These are phyloP conservation scores for Drosophila sp. DNA, from an alignment of 1,140 invertebrate genomes.

Conservation along the genomic window DNA sequence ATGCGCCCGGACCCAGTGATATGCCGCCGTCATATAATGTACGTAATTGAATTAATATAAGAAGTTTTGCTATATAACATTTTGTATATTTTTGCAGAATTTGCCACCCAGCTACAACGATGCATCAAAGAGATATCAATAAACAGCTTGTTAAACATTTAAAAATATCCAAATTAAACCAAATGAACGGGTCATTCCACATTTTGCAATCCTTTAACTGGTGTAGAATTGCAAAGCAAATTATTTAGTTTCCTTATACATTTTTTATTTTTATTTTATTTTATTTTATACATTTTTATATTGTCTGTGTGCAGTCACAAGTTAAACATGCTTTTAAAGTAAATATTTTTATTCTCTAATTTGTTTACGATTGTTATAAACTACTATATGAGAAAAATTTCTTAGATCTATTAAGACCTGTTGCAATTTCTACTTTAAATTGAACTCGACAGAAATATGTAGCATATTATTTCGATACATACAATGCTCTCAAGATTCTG, in stretches of 20 bases:
- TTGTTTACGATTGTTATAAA: conserved; percentile 29
- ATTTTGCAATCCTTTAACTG: conserved; percentile 5
- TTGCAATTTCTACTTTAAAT: background rate
- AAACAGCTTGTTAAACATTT: conserved; percentile 52
- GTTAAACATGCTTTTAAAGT: conserved; percentile 4
- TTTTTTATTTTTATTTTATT: no score
- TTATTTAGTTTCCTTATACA: no score
- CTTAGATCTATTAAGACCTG: background rate
- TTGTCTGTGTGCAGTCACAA: conserved; percentile 23
- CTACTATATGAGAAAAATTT: conserved; percentile 18
- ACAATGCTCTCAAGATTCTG: background rate
- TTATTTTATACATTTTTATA: conserved; percentile 17
- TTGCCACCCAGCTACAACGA: conserved; percentile 91
- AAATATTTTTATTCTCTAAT: conserved; percentile 3
- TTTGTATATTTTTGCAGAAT: conserved; percentile 86
- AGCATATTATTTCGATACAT: background rate
- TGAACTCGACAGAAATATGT: background rate
- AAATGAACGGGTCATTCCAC: conserved; percentile 42
- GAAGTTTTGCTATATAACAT: background rate
- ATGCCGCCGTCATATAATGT: conserved; percentile 94
- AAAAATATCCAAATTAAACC: conserved; percentile 5
- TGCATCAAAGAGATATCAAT: conserved; percentile 86
- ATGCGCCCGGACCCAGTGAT: conserved; percentile 88
- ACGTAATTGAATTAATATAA: conserved; percentile 83
- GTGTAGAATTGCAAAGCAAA: background rate